A percentile compares a stretch with the other conserved stretches of the same genome.
Evolutionary conservation across 1,140 invertebrate species (phyloP).

Genomic region (Drosophila ogumai): DNA sequence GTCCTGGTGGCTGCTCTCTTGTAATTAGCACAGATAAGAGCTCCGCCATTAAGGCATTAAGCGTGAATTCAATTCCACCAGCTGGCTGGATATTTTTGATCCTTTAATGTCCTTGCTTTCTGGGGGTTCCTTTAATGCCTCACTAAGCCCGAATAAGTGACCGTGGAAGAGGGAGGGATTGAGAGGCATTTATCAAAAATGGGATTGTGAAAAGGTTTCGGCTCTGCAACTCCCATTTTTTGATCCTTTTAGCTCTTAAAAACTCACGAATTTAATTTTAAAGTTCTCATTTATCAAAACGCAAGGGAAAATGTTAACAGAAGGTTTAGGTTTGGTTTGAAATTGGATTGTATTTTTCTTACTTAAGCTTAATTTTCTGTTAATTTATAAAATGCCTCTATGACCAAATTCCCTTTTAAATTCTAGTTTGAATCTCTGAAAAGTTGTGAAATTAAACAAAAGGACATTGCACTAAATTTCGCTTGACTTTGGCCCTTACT

Average conservation of each 20-base stretch:
- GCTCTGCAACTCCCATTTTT: neutral
- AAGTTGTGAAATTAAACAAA: neutral
- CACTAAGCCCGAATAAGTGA: constrained; percentile 40
- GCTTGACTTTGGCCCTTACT: neutral
- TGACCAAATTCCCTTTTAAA: neutral
- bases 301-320: constrained; percentile 1
- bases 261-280: neutral
- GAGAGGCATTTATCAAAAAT: constrained; percentile 34
- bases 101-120: constrained; percentile 19
- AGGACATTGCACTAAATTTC: constrained; percentile 35
- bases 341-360: neutral
- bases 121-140: constrained; percentile 16
- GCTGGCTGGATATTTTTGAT: constrained; percentile 45
- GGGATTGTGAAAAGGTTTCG: constrained; percentile 13
- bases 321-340: neutral
- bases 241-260: neutral
- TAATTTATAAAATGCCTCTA: too few species aligned
- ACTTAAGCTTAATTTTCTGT: neutral
- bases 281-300: neutral
- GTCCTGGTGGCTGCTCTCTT: constrained; percentile 35
- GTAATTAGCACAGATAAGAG: constrained; percentile 64
- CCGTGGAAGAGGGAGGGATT: constrained; percentile 7
- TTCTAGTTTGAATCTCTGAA: neutral
- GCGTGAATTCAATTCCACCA: constrained; percentile 37
- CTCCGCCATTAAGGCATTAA: constrained; percentile 36